phyloP scores from a whole-genome alignment of 1,140 invertebrate species.

The Temnothorax curvispinosus region DNA sequence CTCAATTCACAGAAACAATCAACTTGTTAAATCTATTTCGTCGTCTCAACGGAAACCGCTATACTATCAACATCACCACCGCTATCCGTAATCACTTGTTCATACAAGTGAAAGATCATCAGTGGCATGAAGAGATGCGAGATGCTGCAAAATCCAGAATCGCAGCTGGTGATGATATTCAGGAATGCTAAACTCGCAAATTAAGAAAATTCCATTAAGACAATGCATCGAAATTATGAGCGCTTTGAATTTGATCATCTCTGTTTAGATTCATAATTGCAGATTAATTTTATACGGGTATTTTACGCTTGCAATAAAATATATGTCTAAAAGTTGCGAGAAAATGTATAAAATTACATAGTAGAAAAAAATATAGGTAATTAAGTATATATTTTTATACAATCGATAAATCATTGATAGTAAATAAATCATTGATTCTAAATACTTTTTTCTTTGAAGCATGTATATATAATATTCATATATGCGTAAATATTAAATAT shows the following conservation, averaged over 20 bases:
- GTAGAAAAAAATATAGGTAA: not conserved
- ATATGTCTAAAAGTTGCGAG: not conserved
- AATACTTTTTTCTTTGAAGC: not conserved
- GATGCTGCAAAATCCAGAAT: not conserved
- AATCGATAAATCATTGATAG: not conserved
- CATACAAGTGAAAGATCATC: slow-evolving; percentile 3
- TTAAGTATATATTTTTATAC: too few relatives aligned
- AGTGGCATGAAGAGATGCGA: not conserved
- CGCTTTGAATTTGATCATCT: not conserved
- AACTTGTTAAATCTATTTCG: slow-evolving; percentile 44
- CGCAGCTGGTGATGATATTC: not conserved
- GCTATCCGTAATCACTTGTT: slow-evolving; percentile 10
- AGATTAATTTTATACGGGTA: not conserved
- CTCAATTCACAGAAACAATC: slow-evolving; percentile 43
- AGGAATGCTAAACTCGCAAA: slow-evolving; percentile 38
- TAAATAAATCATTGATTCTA: not conserved
- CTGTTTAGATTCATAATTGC: not conserved
- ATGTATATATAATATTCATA: not conserved
- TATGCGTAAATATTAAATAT: not conserved
- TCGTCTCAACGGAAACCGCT: slow-evolving; percentile 24
- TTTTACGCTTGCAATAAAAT: not conserved
- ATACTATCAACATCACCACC: not conserved
- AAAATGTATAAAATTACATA: not conserved
- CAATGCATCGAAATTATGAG: not conserved
- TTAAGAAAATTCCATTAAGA: slow-evolving; percentile 23